Base-by-base conservation (phyloP, 2,888 invertebrate genomes). In the Litoditis marina region DNA sequence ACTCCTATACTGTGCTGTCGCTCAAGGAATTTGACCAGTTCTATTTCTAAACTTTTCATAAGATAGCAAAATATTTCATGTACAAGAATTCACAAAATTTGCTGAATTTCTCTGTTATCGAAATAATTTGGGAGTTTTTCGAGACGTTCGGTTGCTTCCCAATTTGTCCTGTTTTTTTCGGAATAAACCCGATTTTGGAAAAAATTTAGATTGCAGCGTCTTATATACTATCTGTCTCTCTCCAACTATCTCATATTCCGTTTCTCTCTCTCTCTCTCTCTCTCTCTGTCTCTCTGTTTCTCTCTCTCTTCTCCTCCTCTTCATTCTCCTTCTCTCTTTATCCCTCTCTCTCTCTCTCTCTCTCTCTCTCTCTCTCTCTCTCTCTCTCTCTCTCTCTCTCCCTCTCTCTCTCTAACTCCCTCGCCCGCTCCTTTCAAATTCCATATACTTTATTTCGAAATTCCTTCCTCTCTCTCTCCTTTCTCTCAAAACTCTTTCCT, bases 331-430 rank as follows among this genome's bases (percentile, higher is more conserved):
- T 22, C 42, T 19, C 28, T 57, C 19, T 44, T 25, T n/a, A 34
- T 44, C 25, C 28, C 53, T 53, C 60, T 28, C 34, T 60, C 30
- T 49, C 22, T 7, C 28, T 36, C 54, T 25, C 50, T 36, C 31
- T 54, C 22, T 52, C 13, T 28, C 28, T 52, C 11, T 52, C 19
- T 52, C 30, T 28, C 30, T 52, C 30, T 50, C 13, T 22, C 7
- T 22, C 5, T 50, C 16, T 13, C 31, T 60, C 36, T 31, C 60
- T 31, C 42, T 54, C 32, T 51, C 39, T 4, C 46, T 60, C 22
- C 52, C 53, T 5, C 4, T 51, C 2, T 13, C 54, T 25, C 30
- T 39, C 16, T 16, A 19, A 27, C 39, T 39, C 28, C 13, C 54
- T n/a, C 32, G 11, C 22, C 49, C 49, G n/a, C 52, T 22, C 32